Evolutionary conservation across 1,140 invertebrate species (phyloP), one percentile per base, ranked within the genome.

Genomic region (Ganaspis sp.): DNA sequence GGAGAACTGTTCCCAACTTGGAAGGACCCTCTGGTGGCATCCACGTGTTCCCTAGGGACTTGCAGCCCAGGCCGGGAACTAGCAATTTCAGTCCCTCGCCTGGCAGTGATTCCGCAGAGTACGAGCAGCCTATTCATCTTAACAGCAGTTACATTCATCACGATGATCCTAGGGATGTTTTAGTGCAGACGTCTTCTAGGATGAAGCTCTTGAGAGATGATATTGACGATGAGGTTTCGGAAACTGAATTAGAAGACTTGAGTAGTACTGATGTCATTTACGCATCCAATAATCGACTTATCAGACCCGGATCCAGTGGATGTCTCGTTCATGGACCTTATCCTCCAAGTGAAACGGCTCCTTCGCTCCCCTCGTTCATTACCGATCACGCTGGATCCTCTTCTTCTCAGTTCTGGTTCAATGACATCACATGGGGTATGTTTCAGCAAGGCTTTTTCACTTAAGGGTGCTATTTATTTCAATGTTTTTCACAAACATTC

Each of bases 371-470:
- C n/a, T 84, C 87, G 0, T 73, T 86, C 38, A 76, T 83, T 40
- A 84, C 83, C 72, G 82, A 87, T 21, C 85, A 88, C 19, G 79
- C 80, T 78, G 72, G 84, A 19, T 40, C 81, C 49, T 80, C 79
- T 70, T 34, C 73, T 73, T 81, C 87, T 11, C 87, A 87, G 72
- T 87, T 90, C 73, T 88, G 88, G 84, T 89, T 91, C 83, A 89
- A 91, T 82, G 87, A 91, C 76, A 91, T 91, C 82, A 87, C 87
- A 77, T 91, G 90, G 90, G 90, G 90, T 91, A 90, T 83, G 90
- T 91, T 81, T 75, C 42, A 15, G 15, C 6, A 17, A 49, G 45
- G 3, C n/a, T 45, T 45, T 4, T 49, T n/a, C n/a, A n/a, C n/a
- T n/a, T n/a, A n/a, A n/a, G n/a, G n/a, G n/a, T n/a, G n/a, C n/a